Conservation (phyloP, 1,140 invertebrate species). For the Muscidifurax raptorellus region DNA sequence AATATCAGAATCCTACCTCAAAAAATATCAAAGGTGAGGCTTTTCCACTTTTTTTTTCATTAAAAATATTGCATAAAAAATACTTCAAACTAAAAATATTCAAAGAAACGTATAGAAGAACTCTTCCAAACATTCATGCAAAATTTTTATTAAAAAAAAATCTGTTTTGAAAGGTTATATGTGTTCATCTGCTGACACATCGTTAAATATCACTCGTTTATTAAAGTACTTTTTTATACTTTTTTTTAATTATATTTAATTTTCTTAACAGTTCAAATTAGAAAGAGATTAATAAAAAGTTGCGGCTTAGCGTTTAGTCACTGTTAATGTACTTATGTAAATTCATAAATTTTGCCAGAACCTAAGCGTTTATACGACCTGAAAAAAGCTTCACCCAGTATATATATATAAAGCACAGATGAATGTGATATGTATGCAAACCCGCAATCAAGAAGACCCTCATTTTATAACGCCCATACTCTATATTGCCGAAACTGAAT, state of each 20-base stretch:
- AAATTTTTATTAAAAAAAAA: not conserved
- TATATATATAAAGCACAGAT: constrained; percentile 3
- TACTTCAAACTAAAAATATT: not conserved
- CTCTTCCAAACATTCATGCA: not conserved
- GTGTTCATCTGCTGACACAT: not conserved
- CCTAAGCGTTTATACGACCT: not conserved
- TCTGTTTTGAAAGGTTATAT: constrained; percentile 11
- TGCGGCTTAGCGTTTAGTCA: not conserved
- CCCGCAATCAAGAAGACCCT: not conserved
- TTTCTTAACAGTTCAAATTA: not conserved
- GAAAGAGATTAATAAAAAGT: not conserved
- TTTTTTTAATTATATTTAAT: constrained; percentile 21
- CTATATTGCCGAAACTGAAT: constrained; percentile 20
- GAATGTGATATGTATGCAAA: constrained; percentile 10
- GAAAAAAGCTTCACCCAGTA: constrained; percentile 10
- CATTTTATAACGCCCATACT: constrained; percentile 24
- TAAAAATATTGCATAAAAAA: not conserved
- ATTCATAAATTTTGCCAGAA: constrained; percentile 12
- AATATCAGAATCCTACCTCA: constrained; percentile 7
- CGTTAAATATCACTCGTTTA: constrained; percentile 1
- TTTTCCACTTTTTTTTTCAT: not conserved
- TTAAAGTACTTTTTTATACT: constrained; percentile 42
- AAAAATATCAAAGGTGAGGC: not conserved
- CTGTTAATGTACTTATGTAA: constrained; percentile 47
- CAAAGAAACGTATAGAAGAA: not conserved